phyloP scores from a whole-genome alignment of 1,140 invertebrate genomes.

The Drosophila nasuta region DNA sequence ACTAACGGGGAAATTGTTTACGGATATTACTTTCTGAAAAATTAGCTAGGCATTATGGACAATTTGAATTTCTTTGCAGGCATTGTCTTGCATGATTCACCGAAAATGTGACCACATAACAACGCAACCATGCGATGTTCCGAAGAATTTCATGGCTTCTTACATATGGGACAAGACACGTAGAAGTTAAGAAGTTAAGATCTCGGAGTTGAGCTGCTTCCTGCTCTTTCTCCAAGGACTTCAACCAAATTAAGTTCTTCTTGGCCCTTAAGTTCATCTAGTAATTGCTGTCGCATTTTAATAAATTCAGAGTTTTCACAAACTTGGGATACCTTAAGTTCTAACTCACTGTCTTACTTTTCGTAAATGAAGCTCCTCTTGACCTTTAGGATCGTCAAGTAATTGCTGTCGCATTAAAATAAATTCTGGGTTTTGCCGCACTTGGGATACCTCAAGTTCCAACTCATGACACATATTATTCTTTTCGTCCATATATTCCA shows the following conservation, averaged over 20 bases:
- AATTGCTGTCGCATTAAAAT: too few species aligned
- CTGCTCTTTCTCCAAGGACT: not conserved
- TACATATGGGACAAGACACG: not conserved
- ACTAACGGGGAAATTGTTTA: not conserved
- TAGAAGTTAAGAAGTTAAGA: not conserved
- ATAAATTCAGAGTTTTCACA: not conserved
- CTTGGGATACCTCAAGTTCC: too few species aligned
- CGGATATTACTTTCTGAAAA: not conserved
- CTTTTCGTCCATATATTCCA: not conserved
- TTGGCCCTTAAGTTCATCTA: not conserved
- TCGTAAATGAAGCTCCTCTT: too few species aligned
- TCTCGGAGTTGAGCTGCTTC: not conserved
- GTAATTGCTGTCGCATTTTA: not conserved
- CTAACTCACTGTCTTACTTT: too few species aligned
- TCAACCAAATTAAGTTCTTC: not conserved
- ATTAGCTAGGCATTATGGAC: not conserved
- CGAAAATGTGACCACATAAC: not conserved
- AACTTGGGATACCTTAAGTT: not conserved
- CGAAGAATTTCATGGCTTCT: not conserved
- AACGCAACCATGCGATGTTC: not conserved
- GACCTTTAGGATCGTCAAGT: too few species aligned
- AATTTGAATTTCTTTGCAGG: not conserved
- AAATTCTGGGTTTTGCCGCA: too few species aligned
- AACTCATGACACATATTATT: not conserved
- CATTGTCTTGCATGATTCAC: not conserved